A percentile compares a stretch with the other conserved stretches of the same genome.
These are phyloP conservation scores for Agriotes lineatus DNA, from an alignment of 2,888 invertebrate genomes.

Conservation along the genomic window DNA sequence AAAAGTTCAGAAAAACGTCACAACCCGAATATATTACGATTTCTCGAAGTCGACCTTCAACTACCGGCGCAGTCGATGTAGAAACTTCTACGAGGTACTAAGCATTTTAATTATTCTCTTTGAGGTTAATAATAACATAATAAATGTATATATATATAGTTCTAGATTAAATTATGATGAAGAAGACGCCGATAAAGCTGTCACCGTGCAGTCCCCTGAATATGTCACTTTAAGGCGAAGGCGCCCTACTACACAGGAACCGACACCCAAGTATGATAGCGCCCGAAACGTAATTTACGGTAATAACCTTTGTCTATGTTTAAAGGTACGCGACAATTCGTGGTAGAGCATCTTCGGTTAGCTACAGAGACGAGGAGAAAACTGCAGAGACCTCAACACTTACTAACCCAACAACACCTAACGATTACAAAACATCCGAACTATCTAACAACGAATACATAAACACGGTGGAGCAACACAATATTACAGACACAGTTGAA, in stretches of 20 bases:
- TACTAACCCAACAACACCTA: not conserved
- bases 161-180: not conserved
- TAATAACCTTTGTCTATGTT: not conserved
- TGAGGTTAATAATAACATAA: no score
- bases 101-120: not conserved
- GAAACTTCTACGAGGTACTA: slow-evolving; percentile 8
- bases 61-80: slow-evolving; percentile 41
- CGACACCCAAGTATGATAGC: slow-evolving; percentile 42
- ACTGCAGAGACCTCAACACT: not conserved
- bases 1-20: slow-evolving; percentile 51
- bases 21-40: slow-evolving; percentile 77
- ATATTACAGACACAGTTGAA: slow-evolving; percentile 3
- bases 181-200: not conserved
- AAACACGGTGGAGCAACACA: slow-evolving; percentile 21
- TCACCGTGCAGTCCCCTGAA: slow-evolving; percentile 64
- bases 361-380: not conserved
- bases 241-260: slow-evolving; percentile 55
- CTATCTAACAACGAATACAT: not conserved
- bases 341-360: slow-evolving; percentile 7
- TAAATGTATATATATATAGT: no score
- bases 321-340: slow-evolving; percentile 25
- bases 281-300: not conserved
- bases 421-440: not conserved
- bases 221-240: slow-evolving; percentile 71
- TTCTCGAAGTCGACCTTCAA: slow-evolving; percentile 71